Evolutionary conservation across 2,888 invertebrate species (phyloP).

Genomic region (Drosophila tripunctata): DNA sequence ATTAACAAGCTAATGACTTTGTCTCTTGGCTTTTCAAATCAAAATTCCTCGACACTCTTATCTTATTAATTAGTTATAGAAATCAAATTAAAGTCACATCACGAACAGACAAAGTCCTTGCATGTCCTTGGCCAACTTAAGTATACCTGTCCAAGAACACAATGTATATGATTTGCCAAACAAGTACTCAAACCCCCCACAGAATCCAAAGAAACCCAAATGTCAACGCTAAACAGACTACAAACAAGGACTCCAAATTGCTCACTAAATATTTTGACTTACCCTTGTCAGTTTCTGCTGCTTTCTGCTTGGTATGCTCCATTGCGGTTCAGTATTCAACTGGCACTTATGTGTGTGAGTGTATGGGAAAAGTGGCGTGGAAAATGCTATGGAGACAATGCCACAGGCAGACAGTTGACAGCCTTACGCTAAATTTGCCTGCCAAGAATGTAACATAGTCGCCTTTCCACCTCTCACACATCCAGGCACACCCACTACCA

Average conservation of each 20-base stretch:
- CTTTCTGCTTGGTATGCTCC: conserved; percentile 3
- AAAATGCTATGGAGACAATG: not conserved
- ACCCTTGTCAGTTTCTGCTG: conserved; percentile 29
- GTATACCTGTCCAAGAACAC: conserved; percentile 22
- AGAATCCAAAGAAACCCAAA: conserved; percentile 15
- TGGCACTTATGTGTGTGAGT: conserved; percentile 19
- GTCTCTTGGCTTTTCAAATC: not conserved
- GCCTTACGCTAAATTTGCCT: conserved; percentile 30
- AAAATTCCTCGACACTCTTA: not conserved
- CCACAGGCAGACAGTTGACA: conserved; percentile 9
- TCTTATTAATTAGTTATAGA: not conserved
- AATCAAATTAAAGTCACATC: not conserved
- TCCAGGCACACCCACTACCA: too few species aligned
- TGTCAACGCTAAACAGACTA: conserved; percentile 27
- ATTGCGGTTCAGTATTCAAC: conserved; percentile 20
- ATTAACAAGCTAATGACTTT: conserved; percentile 4
- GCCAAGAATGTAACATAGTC: conserved; percentile 10
- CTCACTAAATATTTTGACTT: conserved; percentile 39
- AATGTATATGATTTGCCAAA: conserved; percentile 2
- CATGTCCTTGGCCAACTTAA: conserved; percentile 13
- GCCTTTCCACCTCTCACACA: too few species aligned
- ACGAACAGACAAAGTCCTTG: not conserved
- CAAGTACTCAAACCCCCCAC: not conserved
- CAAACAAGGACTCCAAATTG: conserved; percentile 32
- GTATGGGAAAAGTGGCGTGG: not conserved